A percentile compares a stretch with the other conserved stretches of the same genome.
Evolutionary conservation across 2,113 vertebrate species (phyloP).

Genomic region (Pleuronectes platessa): DNA sequence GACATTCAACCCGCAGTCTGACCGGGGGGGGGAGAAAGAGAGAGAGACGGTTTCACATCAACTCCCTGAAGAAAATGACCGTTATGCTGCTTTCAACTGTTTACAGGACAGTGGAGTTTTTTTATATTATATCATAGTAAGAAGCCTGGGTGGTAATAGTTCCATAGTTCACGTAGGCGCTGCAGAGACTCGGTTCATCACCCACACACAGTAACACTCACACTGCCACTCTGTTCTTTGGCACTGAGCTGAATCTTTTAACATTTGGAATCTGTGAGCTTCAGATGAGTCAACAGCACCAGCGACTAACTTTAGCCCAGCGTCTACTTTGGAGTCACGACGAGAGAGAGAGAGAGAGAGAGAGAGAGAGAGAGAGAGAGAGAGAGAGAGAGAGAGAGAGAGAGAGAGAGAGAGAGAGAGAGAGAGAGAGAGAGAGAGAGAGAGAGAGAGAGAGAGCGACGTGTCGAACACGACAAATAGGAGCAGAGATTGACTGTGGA

Average conservation of each 20-base stretch:
- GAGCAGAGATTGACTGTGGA: not conserved
- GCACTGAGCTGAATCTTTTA: conserved; percentile 37
- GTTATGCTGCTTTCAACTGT: not conserved
- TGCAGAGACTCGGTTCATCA: conserved; percentile 2
- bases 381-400: too few relatives aligned
- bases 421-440: too few relatives aligned
- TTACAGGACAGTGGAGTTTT: not conserved
- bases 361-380: too few relatives aligned
- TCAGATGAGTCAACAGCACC: conserved; percentile 57
- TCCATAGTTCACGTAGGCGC: not conserved
- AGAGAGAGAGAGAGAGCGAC: not conserved
- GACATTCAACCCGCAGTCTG: conserved; percentile 98
- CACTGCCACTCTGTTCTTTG: conserved; percentile 1
- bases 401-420: too few relatives aligned
- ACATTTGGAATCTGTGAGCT: conserved; percentile 42
- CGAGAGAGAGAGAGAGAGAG: conserved; percentile 42
- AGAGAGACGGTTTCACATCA: not conserved
- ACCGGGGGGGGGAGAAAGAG: not conserved
- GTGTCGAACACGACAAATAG: not conserved
- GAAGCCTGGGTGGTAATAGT: too few relatives aligned
- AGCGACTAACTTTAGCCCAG: conserved; percentile 48
- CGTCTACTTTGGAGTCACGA: conserved; percentile 85
- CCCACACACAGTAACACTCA: conserved; percentile 30
- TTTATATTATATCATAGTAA: not conserved
- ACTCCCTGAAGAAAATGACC: not conserved